phyloP scores from a whole-genome alignment of 1,140 invertebrate genomes.

The Eupeodes corollae region DNA sequence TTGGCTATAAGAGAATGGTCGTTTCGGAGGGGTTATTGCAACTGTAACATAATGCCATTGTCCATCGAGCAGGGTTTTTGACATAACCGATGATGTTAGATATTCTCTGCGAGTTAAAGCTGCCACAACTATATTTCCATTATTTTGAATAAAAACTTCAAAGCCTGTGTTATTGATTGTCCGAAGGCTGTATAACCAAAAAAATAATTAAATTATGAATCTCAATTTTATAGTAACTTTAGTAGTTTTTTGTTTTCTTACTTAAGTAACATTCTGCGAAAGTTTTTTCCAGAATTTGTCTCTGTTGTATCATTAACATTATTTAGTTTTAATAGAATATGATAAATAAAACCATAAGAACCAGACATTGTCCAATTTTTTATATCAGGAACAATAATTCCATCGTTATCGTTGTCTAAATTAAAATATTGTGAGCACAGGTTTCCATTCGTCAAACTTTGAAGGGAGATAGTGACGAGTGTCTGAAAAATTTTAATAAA shows the following conservation, averaged over 20 bases:
- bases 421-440: constrained; percentile 38
- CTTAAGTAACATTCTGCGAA: constrained; percentile 24
- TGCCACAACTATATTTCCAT: constrained; percentile 45
- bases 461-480: constrained; percentile 24
- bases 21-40: constrained; percentile 43
- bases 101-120: constrained; percentile 48
- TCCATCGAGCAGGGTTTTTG: constrained; percentile 42
- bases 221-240: not conserved
- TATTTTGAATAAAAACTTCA: constrained; percentile 48
- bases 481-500: constrained; percentile 10
- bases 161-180: constrained; percentile 45
- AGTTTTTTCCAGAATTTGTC: constrained; percentile 5
- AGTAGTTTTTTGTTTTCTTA: constrained; percentile 5
- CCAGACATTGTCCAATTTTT: constrained; percentile 44
- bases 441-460: constrained; percentile 24
- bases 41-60: constrained; percentile 51
- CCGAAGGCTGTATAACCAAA: constrained; percentile 38
- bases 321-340: constrained; percentile 47
- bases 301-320: constrained; percentile 8
- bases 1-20: constrained; percentile 52
- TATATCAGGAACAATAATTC: constrained; percentile 42
- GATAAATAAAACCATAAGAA: constrained; percentile 49
- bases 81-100: constrained; percentile 41
- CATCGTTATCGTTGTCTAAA: constrained; percentile 42
- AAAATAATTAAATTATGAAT: not conserved